Conservation (phyloP, 1,140 invertebrate genomes). For the Diachasmimorpha longicaudata region DNA sequence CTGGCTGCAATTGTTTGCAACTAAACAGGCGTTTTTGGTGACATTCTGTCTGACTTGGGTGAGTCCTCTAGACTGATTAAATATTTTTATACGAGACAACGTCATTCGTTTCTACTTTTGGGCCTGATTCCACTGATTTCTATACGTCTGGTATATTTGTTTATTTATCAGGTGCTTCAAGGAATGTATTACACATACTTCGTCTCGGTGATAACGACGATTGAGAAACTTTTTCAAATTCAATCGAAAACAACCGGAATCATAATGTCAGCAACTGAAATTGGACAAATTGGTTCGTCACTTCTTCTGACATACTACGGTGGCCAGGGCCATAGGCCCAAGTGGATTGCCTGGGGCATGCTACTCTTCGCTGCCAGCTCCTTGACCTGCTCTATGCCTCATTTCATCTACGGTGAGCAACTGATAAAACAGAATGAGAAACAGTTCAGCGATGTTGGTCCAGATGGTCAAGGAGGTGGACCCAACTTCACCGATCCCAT, state of each 20-base stretch:
- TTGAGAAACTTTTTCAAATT: slow-evolving; percentile 95
- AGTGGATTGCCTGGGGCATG: slow-evolving; percentile 95
- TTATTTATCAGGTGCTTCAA: slow-evolving; percentile 70
- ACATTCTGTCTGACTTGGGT: slow-evolving; percentile 87
- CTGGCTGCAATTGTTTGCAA: slow-evolving; percentile 80
- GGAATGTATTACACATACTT: slow-evolving; percentile 97
- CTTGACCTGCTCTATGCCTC: slow-evolving; percentile 84
- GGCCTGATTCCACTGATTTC: too few species aligned
- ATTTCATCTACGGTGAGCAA: slow-evolving; percentile 79
- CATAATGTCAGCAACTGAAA: slow-evolving; percentile 92
- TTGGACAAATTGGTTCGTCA: slow-evolving; percentile 90
- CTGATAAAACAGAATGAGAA: slow-evolving; percentile 71
- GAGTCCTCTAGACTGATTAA: too few species aligned
- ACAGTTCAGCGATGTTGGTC: slow-evolving; percentile 57
- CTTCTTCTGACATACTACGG: slow-evolving; percentile 92
- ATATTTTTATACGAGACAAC: too few species aligned
- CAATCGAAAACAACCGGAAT: slow-evolving; percentile 94
- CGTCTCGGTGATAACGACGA: slow-evolving; percentile 94
- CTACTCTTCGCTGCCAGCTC: slow-evolving; percentile 86
- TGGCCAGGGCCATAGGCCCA: slow-evolving; percentile 91
- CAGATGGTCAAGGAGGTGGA: slow-evolving; percentile 31
- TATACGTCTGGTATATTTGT: too few species aligned
- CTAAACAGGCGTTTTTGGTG: slow-evolving; percentile 87
- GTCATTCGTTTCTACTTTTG: too few species aligned
- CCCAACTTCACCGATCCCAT: slow-evolving; percentile 48